These are phyloP conservation scores for Heterocephalus glaber DNA, from an alignment of 2,113 vertebrate species.

Conservation along the genomic window DNA sequence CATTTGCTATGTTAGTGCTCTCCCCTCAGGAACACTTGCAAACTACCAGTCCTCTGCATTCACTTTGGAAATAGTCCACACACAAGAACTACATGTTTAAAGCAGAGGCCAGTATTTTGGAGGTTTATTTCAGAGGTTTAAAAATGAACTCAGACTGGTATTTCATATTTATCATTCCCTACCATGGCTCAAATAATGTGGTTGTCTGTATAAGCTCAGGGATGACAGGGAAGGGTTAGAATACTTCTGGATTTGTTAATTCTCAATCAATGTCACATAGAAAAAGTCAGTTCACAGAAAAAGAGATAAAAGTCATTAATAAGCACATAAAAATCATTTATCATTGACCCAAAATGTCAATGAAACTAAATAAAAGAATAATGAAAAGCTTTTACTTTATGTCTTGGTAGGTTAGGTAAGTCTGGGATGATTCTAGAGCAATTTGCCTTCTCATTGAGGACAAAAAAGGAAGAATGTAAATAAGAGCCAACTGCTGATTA, in stretches of 20 bases:
- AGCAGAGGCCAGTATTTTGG: background rate
- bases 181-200: background rate
- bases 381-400: slow-evolving; percentile 1
- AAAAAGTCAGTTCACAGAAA: slow-evolving; percentile 15
- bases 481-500: background rate
- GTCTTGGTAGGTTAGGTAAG: background rate
- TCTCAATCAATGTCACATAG: background rate
- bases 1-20: rapidly evolving
- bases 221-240: background rate
- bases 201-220: background rate
- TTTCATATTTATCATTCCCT: background rate
- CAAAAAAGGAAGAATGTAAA: background rate
- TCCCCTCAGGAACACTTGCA: rapidly evolving
- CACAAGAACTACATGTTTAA: background rate
- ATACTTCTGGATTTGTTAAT: background rate
- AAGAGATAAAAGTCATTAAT: slow-evolving; percentile 35
- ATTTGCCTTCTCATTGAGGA: background rate
- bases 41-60: rapidly evolving
- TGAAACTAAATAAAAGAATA: slow-evolving; percentile 16
- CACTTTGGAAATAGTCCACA: background rate
- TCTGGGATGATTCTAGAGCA: background rate
- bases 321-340: slow-evolving; percentile 4
- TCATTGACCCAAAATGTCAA: slow-evolving; percentile 1
- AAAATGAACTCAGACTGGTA: background rate
- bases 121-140: background rate